Percentiles rank a stretch among this genome's conserved stretches.
Evolutionary conservation across 2,888 invertebrate species (phyloP).

Genomic region (Plagodis dolabraria): DNA sequence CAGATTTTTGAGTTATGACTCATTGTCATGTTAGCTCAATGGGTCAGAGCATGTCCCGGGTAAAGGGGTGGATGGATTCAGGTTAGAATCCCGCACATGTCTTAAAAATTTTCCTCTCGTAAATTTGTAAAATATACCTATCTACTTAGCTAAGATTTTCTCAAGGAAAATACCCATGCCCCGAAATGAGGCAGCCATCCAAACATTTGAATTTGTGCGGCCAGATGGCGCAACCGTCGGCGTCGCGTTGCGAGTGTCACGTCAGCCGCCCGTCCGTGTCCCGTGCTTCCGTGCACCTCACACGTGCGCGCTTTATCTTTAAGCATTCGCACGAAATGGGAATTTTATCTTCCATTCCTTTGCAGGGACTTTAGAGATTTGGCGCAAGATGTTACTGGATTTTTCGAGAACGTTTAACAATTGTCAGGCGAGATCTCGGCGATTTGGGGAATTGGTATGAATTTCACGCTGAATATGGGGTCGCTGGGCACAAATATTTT

Average conservation of each 20-base stretch:
- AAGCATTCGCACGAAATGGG: slow-evolving; percentile 37
- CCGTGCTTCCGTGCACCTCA: slow-evolving; percentile 6
- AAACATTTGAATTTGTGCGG: slow-evolving; percentile 21
- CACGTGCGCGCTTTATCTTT: slow-evolving; percentile 38
- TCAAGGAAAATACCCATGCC: not conserved
- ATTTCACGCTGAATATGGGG: not conserved
- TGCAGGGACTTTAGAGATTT: slow-evolving; percentile 34
- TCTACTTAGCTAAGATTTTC: no score
- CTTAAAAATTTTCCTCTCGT: no score
- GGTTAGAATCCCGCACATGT: no score
- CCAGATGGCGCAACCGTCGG: slow-evolving; percentile 17
- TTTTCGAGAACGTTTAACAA: slow-evolving; percentile 26
- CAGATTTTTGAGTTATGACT: no score
- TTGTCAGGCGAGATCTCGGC: slow-evolving; percentile 9
- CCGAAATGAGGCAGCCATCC: slow-evolving; percentile 24
- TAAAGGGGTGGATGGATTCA: no score
- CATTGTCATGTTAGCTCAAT: no score
- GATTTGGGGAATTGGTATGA: slow-evolving; percentile 15
- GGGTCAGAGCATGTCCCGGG: no score
- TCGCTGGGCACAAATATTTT: no score
- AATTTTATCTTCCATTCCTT: slow-evolving; percentile 36
- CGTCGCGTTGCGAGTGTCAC: not conserved
- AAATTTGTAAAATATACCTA: no score
- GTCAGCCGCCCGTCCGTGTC: slow-evolving; percentile 9
- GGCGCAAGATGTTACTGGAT: slow-evolving; percentile 20